These are phyloP conservation scores for Eulimnadia texana DNA, from an alignment of 1,140 invertebrate species.

Conservation along the genomic window DNA sequence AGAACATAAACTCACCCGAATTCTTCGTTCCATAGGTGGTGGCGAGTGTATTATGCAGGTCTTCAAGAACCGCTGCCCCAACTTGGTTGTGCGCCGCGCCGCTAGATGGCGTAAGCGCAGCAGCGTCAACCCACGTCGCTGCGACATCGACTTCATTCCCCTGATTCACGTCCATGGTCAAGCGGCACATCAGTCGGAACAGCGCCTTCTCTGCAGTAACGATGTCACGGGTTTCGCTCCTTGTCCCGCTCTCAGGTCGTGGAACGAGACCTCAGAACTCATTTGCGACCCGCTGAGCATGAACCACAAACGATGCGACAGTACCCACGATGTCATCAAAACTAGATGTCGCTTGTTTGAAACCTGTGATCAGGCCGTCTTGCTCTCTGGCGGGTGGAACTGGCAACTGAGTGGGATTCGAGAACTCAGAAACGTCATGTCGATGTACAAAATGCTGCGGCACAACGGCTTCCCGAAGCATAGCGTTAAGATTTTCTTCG, in stretches of 20 bases:
- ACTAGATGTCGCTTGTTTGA: constrained; percentile 36
- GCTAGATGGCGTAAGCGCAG: constrained; percentile 20
- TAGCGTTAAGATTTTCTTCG: constrained; percentile 40
- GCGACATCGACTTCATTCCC: constrained; percentile 35
- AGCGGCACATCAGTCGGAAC: constrained; percentile 19
- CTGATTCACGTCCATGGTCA: constrained; percentile 25
- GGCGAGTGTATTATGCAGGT: constrained; percentile 29
- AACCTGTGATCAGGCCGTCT: constrained; percentile 38
- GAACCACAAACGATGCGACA: constrained; percentile 34
- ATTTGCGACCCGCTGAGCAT: constrained; percentile 35
- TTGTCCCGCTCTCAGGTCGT: constrained; percentile 30
- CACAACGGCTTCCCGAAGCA: constrained; percentile 33
- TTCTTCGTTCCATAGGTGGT: constrained; percentile 18
- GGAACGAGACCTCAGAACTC: constrained; percentile 28
- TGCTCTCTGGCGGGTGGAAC: constrained; percentile 41
- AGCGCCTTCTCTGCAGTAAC: constrained; percentile 27
- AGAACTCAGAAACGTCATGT: constrained; percentile 28
- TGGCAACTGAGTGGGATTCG: constrained; percentile 28
- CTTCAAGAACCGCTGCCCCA: constrained; percentile 29
- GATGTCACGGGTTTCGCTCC: constrained; percentile 28
- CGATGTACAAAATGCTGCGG: constrained; percentile 32
- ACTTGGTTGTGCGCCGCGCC: constrained; percentile 22
- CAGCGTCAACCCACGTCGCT: constrained; percentile 22
- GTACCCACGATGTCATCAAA: constrained; percentile 29
- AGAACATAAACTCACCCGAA: not conserved